Evolutionary conservation across 1,140 invertebrate genomes (phyloP).

Genomic region (Sycophila sp.): DNA sequence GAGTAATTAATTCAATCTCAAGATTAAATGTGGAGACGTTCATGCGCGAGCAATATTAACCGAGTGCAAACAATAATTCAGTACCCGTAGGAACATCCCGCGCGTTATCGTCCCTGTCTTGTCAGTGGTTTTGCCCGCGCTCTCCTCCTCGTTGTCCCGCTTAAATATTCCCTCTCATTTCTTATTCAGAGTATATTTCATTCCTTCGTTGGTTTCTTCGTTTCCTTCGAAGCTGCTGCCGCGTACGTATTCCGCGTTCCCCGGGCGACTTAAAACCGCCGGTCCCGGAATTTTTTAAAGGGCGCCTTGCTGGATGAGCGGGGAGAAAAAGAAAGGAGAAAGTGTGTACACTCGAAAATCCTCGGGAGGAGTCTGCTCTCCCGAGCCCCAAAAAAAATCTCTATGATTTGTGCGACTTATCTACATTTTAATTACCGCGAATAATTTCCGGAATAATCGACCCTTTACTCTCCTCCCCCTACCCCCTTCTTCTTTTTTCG

Average conservation of each 20-base stretch:
- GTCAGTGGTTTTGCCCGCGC: constrained; percentile 1
- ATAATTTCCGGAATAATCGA: constrained; percentile 61
- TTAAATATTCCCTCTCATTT: constrained; percentile 60
- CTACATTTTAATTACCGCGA: constrained; percentile 64
- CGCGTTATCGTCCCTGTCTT: background rate
- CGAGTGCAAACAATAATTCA: constrained; percentile 15
- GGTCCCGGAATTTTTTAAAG: constrained; percentile 45
- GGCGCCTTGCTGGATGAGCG: constrained; percentile 7
- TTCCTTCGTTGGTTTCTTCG: constrained; percentile 51
- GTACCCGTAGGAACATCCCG: background rate
- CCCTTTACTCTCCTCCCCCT: constrained; percentile 17
- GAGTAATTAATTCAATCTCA: background rate
- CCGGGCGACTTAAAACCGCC: constrained; percentile 40
- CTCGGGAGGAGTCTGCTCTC: no score
- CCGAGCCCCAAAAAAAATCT: constrained; percentile 50
- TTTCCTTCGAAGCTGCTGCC: constrained; percentile 39
- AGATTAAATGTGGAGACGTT: constrained; percentile 1
- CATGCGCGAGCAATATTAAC: background rate
- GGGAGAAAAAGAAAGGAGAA: constrained; percentile 2
- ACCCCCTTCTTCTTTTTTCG: constrained; percentile 31
- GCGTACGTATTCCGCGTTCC: constrained; percentile 47
- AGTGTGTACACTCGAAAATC: background rate
- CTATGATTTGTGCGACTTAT: constrained; percentile 63
- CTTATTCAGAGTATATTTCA: constrained; percentile 60
- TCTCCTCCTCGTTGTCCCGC: constrained; percentile 25